Conservation (phyloP, 2,888 invertebrate genomes). For the Tachystola acroxantha region DNA sequence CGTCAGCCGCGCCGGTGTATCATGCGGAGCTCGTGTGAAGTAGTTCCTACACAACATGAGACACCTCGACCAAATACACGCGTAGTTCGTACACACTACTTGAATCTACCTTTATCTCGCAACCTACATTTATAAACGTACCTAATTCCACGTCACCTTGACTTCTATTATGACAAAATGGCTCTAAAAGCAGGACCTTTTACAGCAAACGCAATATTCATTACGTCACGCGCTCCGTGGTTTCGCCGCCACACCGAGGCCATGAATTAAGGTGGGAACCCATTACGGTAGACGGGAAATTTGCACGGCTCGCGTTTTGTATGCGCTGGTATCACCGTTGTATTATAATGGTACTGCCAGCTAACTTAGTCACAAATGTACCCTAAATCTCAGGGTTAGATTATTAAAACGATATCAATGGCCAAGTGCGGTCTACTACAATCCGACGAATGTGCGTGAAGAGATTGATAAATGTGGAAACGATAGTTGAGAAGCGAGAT, state of each 20-base stretch:
- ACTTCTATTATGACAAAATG: constrained; percentile 14
- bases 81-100: no score
- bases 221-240: constrained; percentile 43
- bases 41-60: no score
- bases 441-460: no score
- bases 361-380: neutral
- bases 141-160: no score
- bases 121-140: no score
- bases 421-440: no score
- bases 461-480: no score
- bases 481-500: no score
- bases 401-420: neutral
- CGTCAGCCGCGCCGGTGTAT: no score
- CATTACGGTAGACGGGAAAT: constrained; percentile 60
- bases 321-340: constrained; percentile 22
- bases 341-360: constrained; percentile 8
- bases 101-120: no score
- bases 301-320: constrained; percentile 43
- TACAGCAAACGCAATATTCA: constrained; percentile 42
- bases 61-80: no score
- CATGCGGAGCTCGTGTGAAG: no score
- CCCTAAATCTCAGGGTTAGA: neutral
- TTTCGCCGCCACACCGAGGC: constrained; percentile 42
- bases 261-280: constrained; percentile 53
- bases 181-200: constrained; percentile 29